Conservation (phyloP, 2,797 vertebrate species). For the Coendou prehensilis region DNA sequence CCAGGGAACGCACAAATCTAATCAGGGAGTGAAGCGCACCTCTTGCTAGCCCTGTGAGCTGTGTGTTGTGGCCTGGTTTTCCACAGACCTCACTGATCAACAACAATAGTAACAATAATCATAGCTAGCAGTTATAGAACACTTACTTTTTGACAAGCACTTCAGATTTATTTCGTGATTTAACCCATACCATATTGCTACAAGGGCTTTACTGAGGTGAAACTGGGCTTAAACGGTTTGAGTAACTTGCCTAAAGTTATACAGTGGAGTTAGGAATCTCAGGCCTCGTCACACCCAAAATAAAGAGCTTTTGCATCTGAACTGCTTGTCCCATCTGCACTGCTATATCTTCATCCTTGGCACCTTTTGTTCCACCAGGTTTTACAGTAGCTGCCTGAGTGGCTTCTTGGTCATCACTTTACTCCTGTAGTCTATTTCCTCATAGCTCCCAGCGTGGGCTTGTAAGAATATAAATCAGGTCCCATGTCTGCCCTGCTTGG, state of each 20-base stretch:
- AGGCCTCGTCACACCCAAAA: neutral
- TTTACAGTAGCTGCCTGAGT: neutral
- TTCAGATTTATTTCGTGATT: neutral
- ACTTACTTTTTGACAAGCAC: neutral
- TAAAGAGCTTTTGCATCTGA: neutral
- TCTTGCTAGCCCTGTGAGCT: neutral
- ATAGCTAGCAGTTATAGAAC: neutral
- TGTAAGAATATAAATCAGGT: neutral
- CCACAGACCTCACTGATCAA: neutral
- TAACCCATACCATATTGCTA: neutral
- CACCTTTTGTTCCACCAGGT: neutral
- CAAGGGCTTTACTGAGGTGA: neutral
- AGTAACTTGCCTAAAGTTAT: neutral
- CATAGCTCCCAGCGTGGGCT: neutral
- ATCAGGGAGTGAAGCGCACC: neutral
- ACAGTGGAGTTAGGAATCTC: neutral
- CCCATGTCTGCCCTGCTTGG: fast-evolving
- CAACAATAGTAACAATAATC: too few species aligned
- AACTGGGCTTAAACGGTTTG: neutral
- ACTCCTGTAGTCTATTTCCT: fast-evolving
- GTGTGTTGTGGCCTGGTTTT: neutral
- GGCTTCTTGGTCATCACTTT: neutral
- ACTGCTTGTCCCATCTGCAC: neutral
- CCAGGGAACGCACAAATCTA: neutral
- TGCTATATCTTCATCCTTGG: too few species aligned